Base-by-base conservation (phyloP, 2,888 invertebrate species). In the Diplazon laetatorius region DNA sequence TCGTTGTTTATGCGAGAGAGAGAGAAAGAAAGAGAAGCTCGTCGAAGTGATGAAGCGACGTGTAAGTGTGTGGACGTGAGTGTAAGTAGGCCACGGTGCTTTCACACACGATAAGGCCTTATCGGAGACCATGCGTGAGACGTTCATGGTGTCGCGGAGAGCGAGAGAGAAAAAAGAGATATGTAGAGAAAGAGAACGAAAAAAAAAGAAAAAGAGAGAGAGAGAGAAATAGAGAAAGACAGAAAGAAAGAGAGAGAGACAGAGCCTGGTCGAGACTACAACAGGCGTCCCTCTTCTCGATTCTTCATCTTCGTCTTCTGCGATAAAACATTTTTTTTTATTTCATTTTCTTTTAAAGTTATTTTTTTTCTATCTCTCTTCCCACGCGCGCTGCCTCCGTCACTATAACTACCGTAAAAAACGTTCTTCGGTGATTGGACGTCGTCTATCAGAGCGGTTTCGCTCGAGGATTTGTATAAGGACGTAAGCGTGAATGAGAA, bases 101-200 rank as follows among this genome's bases (percentile, higher is more conserved):
- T 89, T 89, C 89, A 89, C 89, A 89, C 89, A 89, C 88, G 89
- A 89, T 89, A 89, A 89, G 86, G 84, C 85, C 86, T 89, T 89
- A 89, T 89, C 89, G 86, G 85, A n/a, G n/a, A 84, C 84, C 83
- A 82, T 85, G 82, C 86, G 85, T 83, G 71, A 57, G 81, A 77
- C 82, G 83, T 81, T 72, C 68, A 78, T 75, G 79, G 75, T 76
- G 68, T 62, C 72, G 50, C 39, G 22, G 60, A 73, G 60, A 69
- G 37, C 46, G 46, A 60, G 59, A 52, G 65, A 55, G 55, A 2
- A 52, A 14, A 30, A 55, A 30, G 30, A 9, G 14, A 25, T 48
- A 65, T 37, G 42, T 50, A 52, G 4, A 52, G 30, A 30, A 18
- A 30, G 52, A 72, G 37, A 70, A 48, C 59, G 48, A 44, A 42